Conservation (phyloP, 2,797 vertebrate species). For the Staurois parvus region DNA sequence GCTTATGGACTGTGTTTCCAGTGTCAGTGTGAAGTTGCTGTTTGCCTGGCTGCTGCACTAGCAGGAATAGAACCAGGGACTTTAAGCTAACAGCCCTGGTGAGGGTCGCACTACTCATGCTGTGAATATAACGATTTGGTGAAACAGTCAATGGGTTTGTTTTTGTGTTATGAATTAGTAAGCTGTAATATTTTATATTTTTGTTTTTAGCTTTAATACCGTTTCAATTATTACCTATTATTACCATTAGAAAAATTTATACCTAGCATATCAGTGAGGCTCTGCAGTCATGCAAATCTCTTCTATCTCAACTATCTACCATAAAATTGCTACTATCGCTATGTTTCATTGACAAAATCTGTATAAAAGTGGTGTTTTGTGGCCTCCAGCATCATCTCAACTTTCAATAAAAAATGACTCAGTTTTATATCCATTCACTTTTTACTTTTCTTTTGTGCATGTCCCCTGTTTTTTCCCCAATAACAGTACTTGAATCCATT, state of each 20-base stretch:
- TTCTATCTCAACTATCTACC: not conserved
- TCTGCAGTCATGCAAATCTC: not conserved
- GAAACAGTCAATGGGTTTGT: no score
- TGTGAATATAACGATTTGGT: no score
- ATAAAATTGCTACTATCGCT: not conserved
- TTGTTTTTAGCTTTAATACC: no score
- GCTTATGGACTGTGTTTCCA: no score
- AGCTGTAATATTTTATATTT: no score
- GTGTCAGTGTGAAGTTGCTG: no score
- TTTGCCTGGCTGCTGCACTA: no score
- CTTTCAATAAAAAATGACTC: not conserved
- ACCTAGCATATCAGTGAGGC: not conserved
- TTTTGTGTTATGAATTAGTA: no score
- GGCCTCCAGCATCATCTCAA: not conserved
- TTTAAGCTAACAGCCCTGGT: no score
- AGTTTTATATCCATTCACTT: not conserved
- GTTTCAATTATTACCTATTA: not conserved
- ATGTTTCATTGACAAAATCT: not conserved
- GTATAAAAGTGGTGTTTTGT: constrained; percentile 2
- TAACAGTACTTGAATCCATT: constrained; percentile 15
- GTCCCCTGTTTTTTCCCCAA: not conserved
- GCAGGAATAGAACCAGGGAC: no score
- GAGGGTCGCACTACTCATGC: no score
- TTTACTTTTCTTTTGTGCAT: constrained; percentile 13
- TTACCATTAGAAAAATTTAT: not conserved